Percentiles rank a stretch among this genome's conserved stretches.
phyloP scores from a whole-genome alignment of 2,888 invertebrate genomes.

The Crossocerus cetratus region DNA sequence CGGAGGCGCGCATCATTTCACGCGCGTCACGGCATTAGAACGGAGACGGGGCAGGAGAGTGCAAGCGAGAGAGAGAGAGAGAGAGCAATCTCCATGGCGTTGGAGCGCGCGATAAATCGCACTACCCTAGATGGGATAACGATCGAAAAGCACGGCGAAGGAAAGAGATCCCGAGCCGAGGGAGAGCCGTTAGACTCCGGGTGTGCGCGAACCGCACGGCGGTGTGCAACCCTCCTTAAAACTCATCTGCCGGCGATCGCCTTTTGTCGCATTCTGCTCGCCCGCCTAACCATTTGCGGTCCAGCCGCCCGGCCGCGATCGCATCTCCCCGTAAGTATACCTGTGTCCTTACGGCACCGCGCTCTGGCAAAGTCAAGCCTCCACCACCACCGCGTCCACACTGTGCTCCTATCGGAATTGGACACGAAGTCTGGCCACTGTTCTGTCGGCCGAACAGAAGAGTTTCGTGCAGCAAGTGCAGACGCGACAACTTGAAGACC shows the following conservation, averaged over 20 bases:
- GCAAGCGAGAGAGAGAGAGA: neutral
- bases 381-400: slow-evolving; percentile 18
- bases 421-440: slow-evolving; percentile 54
- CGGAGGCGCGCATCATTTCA: slow-evolving; percentile 1
- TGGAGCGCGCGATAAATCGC: slow-evolving; percentile 30
- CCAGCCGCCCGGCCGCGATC: slow-evolving; percentile 43
- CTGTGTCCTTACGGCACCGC: slow-evolving; percentile 45
- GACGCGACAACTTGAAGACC: no score
- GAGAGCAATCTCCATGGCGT: slow-evolving; percentile 44
- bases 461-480: no score
- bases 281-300: slow-evolving; percentile 57
- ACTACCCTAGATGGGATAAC: slow-evolving; percentile 63
- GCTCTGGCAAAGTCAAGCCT: neutral
- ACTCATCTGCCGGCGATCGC: slow-evolving; percentile 35
- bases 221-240: slow-evolving; percentile 38
- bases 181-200: slow-evolving; percentile 35
- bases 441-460: slow-evolving; percentile 50
- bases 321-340: neutral
- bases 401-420: slow-evolving; percentile 38
- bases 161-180: slow-evolving; percentile 44
- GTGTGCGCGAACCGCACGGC: neutral
- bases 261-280: slow-evolving; percentile 43
- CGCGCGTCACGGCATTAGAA: slow-evolving; percentile 2
- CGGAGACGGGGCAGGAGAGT: neutral
- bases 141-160: slow-evolving; percentile 56